A percentile compares a stretch with the other conserved stretches of the same genome.
phyloP scores from a whole-genome alignment of 2,113 vertebrate species.

The Xenotilapia flavipinnis region DNA sequence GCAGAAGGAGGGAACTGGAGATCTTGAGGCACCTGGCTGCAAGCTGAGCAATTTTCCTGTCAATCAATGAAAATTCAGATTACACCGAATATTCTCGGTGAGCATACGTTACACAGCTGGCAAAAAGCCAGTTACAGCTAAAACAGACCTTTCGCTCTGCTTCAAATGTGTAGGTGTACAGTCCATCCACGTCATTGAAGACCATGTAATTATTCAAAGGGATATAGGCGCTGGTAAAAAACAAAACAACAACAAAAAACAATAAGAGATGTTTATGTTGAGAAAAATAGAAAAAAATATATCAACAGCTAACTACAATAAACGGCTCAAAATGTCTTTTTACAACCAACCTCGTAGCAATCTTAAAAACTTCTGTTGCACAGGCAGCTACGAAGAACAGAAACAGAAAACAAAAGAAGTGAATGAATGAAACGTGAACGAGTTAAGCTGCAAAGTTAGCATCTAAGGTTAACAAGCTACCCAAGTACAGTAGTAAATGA shows the following conservation, averaged over 20 bases:
- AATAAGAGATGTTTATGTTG: neutral
- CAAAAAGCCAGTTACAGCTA: neutral
- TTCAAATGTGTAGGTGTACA: constrained; percentile 92
- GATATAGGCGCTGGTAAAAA: constrained; percentile 78
- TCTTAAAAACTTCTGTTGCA: constrained; percentile 95
- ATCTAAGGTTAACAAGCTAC: neutral
- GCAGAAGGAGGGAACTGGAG: constrained; percentile 91
- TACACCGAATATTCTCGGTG: neutral
- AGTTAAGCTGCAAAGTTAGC: neutral
- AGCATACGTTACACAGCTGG: neutral
- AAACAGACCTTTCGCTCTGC: constrained; percentile 87
- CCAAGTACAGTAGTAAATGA: neutral
- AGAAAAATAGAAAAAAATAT: neutral
- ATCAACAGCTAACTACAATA: neutral
- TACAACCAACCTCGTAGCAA: constrained; percentile 85
- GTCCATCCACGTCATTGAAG: constrained; percentile 90
- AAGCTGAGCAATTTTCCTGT: constrained; percentile 82
- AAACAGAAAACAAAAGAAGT: neutral
- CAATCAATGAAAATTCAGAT: neutral
- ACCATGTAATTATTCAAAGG: constrained; percentile 95
- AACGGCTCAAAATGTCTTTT: neutral
- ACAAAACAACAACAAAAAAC: neutral
- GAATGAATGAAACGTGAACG: neutral
- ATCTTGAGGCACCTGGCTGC: constrained; percentile 93
- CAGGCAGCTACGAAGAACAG: constrained; percentile 78